These are phyloP conservation scores for Emmelina monodactyla DNA, from an alignment of 2,888 invertebrate species.

Conservation along the genomic window DNA sequence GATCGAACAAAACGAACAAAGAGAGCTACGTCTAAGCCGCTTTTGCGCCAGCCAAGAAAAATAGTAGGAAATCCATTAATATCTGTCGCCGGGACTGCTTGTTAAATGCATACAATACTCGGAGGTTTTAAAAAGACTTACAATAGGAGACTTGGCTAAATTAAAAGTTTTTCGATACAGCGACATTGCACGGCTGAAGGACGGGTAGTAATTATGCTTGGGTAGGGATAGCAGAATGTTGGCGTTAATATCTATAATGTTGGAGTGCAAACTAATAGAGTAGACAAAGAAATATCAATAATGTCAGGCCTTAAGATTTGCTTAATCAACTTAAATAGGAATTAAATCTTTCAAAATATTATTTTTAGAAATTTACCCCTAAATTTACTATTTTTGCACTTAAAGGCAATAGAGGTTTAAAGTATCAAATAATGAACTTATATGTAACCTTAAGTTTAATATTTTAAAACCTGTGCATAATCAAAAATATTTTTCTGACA, in stretches of 20 bases:
- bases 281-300: no score
- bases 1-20: constrained; percentile 35
- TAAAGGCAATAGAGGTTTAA: no score
- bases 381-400: no score
- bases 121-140: constrained; percentile 63
- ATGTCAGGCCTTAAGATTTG: no score
- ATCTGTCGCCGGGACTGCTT: constrained; percentile 59
- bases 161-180: constrained; percentile 65
- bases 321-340: no score
- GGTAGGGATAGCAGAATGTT: constrained; percentile 25
- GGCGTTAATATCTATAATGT: not conserved
- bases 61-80: constrained; percentile 63
- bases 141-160: constrained; percentile 62
- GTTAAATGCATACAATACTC: constrained; percentile 67
- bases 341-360: no score
- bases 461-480: no score
- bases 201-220: constrained; percentile 53
- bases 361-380: no score
- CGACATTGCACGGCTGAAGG: constrained; percentile 59
- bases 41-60: constrained; percentile 57
- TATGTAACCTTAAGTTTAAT: no score
- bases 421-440: no score
- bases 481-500: no score
- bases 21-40: constrained; percentile 46
- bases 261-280: no score